Base-by-base conservation (phyloP, 2,113 vertebrate species). In the Pycnonotus jocosus region DNA sequence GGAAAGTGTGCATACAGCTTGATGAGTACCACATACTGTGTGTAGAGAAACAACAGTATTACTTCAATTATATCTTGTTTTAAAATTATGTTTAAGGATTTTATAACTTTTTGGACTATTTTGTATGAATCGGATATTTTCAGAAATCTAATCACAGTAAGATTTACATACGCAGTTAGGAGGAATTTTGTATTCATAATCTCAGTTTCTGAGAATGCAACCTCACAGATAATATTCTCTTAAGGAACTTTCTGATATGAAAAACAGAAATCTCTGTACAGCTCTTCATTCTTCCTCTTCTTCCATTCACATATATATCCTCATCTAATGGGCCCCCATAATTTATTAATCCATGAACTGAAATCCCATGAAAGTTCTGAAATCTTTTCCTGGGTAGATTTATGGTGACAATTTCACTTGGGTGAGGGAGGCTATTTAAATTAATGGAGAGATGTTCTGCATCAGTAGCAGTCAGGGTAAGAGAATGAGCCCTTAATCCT, bases 201-300 rank as follows among this genome's bases (percentile, higher is more conserved):
- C 18, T 62, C 3, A 0, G 1, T 79, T 90, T 81, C 30, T 50
- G 33, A 71, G 30, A 80, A 68, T 0, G 0, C 25, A 40, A 54
- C 5, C 21, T 82, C 8, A 13, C 11, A 66, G 21, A 35, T 11
- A 30, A 69, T 44, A 54, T 30, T 51, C 7, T 64, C 22, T 47
- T 62, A 28, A 4, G 35, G 23, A 94, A 77, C 2, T n/a, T 56
- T 35, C 33, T 48, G 40, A 38, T 50, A 57, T 10, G 25, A 57
- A 22, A 65, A 85, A n/a, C 2, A 42, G 44, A 37, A 86, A 83
- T 58, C 6, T 12, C 12, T 47, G 61, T 40, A 15, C 12, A 70
- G 9, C 42, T 89, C 4, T 76, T 22, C 8, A 13, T 93, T 61
- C 19, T 78, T 51, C 28, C 7, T 2, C 78, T 12, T 56, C 37